These are phyloP conservation scores for Ailuropoda melanoleuca DNA, from an alignment of 2,113 vertebrate genomes.

Conservation along the genomic window DNA sequence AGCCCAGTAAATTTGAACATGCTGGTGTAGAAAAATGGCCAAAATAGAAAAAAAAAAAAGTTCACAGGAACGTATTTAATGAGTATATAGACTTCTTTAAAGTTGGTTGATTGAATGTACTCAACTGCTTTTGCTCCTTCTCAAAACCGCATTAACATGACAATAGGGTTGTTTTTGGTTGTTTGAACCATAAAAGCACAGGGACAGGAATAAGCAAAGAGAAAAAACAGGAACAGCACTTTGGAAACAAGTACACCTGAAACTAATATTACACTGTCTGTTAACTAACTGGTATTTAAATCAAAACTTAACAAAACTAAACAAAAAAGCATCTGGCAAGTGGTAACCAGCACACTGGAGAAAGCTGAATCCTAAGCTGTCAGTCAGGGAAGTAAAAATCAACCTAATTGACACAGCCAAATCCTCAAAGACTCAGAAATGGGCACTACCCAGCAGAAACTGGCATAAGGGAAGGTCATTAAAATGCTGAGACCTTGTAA, in stretches of 20 bases:
- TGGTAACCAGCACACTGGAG: background rate
- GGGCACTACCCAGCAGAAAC: too few species aligned
- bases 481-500: background rate
- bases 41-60: background rate
- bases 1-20: background rate
- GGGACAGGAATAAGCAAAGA: background rate
- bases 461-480: background rate
- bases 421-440: background rate
- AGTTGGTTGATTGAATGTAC: background rate
- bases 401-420: background rate
- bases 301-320: background rate
- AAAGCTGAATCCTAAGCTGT: background rate
- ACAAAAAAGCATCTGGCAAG: background rate
- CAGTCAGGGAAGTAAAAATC: background rate
- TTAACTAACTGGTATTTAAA: background rate
- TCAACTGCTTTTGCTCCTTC: background rate
- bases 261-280: background rate
- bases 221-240: background rate
- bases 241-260: background rate
- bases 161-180: background rate
- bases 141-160: background rate
- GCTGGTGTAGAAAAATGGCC: background rate
- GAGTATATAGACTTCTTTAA: background rate
- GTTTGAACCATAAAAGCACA: background rate
- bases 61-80: background rate